Evolutionary conservation across 64 coral and sea anemone species (phyloP), one percentile per base, ranked within the genome.

Genomic region (Montipora efflorescens): DNA sequence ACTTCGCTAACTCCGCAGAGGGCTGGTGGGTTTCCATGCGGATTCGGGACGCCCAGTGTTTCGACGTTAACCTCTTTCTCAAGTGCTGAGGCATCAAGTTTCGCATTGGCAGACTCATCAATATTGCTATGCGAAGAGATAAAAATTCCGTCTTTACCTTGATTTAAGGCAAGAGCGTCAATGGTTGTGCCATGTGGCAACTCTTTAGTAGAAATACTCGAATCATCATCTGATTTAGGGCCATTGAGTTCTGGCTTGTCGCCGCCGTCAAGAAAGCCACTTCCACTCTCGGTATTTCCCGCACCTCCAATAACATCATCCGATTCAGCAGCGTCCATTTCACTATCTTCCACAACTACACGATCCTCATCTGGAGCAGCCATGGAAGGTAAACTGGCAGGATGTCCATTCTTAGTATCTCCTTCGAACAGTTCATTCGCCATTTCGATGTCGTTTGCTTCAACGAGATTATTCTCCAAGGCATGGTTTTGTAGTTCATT

Each of bases 361-460:
- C 15, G 14, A 50, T 16, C 20, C 3, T 48, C 66, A 25, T 86
- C 71, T 23, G 16, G 8, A 22, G 25, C 47, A 25, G 5, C 45
- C 59, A 85, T 20, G 3, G 62, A 66, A 48, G 46, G 4, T 62
- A 11, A 44, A 5, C 11, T 18, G 12, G 13, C 25, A 44, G 57
- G 16, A 82, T 82, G 4, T 7, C 1, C 45, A 13, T 21, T 71
- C 10, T 36, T 84, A 47, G 36, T 7, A 46, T 67, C 16, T 19
- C 28, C 10, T 6, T 86, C 82, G 7, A 14, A 45, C 7, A 5
- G n/a, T 22, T 85, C 44, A 16, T 51, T 45, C 11, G 5, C 18
- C 82, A 86, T 86, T 49, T 86, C 82, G 18, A 86, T 6, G 46
- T 86, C 82, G 45, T 72, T 72, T n/a, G 13, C 44, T 18, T 86